These are phyloP conservation scores for Microtus obscurus DNA, from an alignment of 2,797 vertebrate genomes.

Conservation along the genomic window DNA sequence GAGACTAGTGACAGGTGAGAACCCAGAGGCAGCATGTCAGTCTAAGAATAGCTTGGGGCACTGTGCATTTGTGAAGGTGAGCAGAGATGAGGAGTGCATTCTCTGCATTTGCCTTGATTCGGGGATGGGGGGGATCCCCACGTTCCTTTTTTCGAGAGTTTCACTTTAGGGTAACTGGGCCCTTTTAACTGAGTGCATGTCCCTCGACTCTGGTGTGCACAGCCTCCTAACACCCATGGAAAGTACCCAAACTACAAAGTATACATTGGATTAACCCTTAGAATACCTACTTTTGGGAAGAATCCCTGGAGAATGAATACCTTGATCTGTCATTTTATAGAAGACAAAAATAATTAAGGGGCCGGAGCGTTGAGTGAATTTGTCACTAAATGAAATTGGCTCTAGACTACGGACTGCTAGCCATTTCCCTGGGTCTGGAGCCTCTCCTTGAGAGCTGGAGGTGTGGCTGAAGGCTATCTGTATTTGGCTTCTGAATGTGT, in stretches of 20 bases:
- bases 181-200: fast-evolving
- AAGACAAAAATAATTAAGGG: conserved; percentile 60
- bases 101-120: neutral
- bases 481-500: neutral
- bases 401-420: neutral
- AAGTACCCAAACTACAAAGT: neutral
- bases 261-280: neutral
- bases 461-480: no score
- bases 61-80: neutral
- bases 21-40: neutral
- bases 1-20: conserved; percentile 44
- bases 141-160: no score
- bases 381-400: conserved; percentile 57
- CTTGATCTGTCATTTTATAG: conserved; percentile 34
- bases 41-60: neutral
- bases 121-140: no score
- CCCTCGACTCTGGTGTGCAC: fast-evolving
- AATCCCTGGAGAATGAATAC: neutral
- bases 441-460: neutral
- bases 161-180: no score
- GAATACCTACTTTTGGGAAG: neutral
- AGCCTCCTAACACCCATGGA: neutral
- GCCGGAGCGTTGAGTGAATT: conserved; percentile 31
- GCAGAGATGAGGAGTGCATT: neutral
- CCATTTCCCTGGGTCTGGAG: neutral